Base-by-base conservation (phyloP, 2,797 vertebrate genomes). In the Rhodeus uyekii region DNA sequence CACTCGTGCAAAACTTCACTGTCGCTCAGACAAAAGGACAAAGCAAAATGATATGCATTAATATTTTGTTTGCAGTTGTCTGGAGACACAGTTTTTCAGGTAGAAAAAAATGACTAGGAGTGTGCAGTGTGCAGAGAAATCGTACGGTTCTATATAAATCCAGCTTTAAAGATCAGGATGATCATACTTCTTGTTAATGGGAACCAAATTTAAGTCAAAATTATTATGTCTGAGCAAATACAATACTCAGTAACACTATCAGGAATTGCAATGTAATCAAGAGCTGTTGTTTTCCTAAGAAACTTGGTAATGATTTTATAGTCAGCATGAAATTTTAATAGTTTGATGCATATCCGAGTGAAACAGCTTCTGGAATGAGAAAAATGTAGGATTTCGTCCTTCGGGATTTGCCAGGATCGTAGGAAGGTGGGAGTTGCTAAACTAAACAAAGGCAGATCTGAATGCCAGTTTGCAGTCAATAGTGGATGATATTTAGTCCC, bases 11-110 rank as follows among this genome's bases (percentile, higher is more conserved):
- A 89, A 89, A 85, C 64, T 79, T 71, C 86, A 65, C 13, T 74
- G 50, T 83, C 87, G 89, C 91, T 92, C 90, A 89, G 89, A 90
- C 92, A 88, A 85, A 87, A 67, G 77, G 65, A 53, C 86, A 63
- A 4, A 29, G 36, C 12, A 8, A 42, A 44, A 76, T 22, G 44
- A n/a, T 22, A 32, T 44, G 55, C 38, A 61, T 29, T 32, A 29
- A 44, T 76, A 29, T 44, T 61, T 61, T 44, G 38, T 76, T 24
- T 39, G n/a, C 55, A 3, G 38, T 61, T 22, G 24, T 76, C 73
- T 76, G 36, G 73, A 55, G 55, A 60, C 36, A 44, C 16, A 29
- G 4, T 24, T 34, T 74, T 24, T 39, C 50, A 39, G 50, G n/a
- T 39, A 36, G 13, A 0, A 71, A 48, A 22, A 8, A 10, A 72